Conservation (phyloP, 2,797 vertebrate genomes). For the Micrastur ruficollis region DNA sequence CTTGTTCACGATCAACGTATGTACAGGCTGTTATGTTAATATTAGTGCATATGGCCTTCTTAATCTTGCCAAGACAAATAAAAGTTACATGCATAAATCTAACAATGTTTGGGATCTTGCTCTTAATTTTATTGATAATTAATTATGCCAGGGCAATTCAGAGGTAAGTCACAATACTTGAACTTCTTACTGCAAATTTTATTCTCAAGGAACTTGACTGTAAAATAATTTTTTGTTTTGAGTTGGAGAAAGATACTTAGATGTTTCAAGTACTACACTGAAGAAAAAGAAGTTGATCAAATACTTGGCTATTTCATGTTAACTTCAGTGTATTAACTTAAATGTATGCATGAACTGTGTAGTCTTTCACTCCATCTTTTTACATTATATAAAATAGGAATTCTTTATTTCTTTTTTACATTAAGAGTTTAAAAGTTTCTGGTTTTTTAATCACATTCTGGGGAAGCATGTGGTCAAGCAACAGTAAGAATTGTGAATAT, state of each 20-base stretch:
- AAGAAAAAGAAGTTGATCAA: background rate
- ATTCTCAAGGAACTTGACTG: background rate
- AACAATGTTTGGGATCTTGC: background rate
- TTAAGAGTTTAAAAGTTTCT: background rate
- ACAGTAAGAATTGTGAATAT: background rate
- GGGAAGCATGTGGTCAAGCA: background rate
- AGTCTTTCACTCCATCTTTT: background rate
- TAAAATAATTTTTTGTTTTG: background rate
- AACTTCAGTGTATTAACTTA: background rate
- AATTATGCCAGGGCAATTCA: background rate
- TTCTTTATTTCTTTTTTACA: background rate
- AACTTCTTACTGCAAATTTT: background rate
- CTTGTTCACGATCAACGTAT: background rate
- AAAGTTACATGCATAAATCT: background rate
- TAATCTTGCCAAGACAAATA: background rate
- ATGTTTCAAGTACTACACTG: background rate
- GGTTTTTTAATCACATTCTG: background rate
- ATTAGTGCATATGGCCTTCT: background rate
- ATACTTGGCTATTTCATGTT: background rate
- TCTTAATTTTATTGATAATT: background rate
- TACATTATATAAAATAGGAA: background rate
- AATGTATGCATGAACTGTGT: background rate
- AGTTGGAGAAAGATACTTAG: background rate
- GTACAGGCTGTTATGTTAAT: background rate
- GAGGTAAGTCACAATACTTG: background rate